Percentiles rank a stretch among this genome's conserved stretches.
phyloP scores from a whole-genome alignment of 1,140 invertebrate species.

The Bombus balteatus region DNA sequence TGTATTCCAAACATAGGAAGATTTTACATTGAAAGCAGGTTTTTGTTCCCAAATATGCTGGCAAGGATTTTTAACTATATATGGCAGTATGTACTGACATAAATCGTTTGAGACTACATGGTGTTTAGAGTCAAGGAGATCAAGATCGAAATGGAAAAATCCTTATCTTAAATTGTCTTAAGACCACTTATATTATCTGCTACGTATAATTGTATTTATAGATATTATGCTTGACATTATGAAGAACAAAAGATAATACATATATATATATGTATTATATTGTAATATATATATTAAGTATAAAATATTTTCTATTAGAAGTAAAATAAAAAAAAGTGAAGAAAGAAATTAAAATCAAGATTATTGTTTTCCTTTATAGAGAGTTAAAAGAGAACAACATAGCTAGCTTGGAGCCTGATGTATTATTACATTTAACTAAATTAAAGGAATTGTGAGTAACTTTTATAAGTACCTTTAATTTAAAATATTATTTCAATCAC shows the following conservation, averaged over 20 bases:
- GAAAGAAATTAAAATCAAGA: neutral
- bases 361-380: constrained; percentile 51
- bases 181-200: neutral
- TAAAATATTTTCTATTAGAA: neutral
- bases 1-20: neutral
- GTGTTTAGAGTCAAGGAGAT: constrained; percentile 56
- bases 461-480: neutral
- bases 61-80: constrained; percentile 34
- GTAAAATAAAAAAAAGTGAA: neutral
- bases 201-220: neutral
- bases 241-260: neutral
- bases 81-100: constrained; percentile 7
- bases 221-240: neutral
- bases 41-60: constrained; percentile 10
- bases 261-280: accelerated
- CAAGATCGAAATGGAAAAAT: constrained; percentile 48
- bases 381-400: constrained; percentile 77
- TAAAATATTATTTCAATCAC: neutral
- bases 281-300: neutral
- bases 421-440: constrained; percentile 71
- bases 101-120: constrained; percentile 8
- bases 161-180: constrained; percentile 33
- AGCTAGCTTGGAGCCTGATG: constrained; percentile 72
- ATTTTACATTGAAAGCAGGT: neutral
- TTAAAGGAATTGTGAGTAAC: constrained; percentile 76